phyloP scores from a whole-genome alignment of 2,888 invertebrate species.

The Rhagium mordax region DNA sequence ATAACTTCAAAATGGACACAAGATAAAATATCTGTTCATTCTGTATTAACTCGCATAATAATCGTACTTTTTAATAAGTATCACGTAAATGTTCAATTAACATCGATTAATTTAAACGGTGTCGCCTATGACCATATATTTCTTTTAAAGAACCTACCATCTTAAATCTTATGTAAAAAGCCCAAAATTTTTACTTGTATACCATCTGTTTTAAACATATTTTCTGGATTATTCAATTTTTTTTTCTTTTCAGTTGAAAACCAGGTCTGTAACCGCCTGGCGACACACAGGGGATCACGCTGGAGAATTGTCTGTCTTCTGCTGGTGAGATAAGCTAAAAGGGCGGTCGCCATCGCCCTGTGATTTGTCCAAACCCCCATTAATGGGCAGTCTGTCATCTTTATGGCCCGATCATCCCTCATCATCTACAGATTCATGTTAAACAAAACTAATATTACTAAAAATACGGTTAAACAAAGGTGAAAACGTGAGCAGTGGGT shows the following conservation, averaged over 20 bases:
- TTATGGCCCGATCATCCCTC: slow-evolving; percentile 54
- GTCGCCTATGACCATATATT: too few relatives aligned
- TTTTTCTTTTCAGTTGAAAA: slow-evolving; percentile 78
- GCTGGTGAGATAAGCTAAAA: slow-evolving; percentile 78
- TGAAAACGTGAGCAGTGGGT: slow-evolving; percentile 35
- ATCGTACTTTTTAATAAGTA: too few relatives aligned
- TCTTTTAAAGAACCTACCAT: too few relatives aligned
- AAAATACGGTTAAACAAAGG: slow-evolving; percentile 28
- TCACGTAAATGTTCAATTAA: too few relatives aligned
- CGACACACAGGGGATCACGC: slow-evolving; percentile 79
- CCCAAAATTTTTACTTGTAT: too few relatives aligned
- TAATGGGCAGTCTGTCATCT: slow-evolving; percentile 57
- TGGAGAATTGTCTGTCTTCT: slow-evolving; percentile 85
- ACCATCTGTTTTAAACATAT: too few relatives aligned
- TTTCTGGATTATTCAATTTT: too few relatives aligned
- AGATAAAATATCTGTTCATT: too few relatives aligned
- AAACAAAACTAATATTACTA: slow-evolving; percentile 42
- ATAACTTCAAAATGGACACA: too few relatives aligned
- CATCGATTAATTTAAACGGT: too few relatives aligned
- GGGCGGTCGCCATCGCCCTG: slow-evolving; percentile 65
- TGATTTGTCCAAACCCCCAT: slow-evolving; percentile 48
- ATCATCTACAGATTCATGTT: slow-evolving; percentile 41
- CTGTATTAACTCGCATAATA: too few relatives aligned
- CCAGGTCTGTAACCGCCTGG: slow-evolving; percentile 84
- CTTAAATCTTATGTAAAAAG: too few relatives aligned